phyloP scores from a whole-genome alignment of 2,113 vertebrate species.

The Trematocara variabile region DNA sequence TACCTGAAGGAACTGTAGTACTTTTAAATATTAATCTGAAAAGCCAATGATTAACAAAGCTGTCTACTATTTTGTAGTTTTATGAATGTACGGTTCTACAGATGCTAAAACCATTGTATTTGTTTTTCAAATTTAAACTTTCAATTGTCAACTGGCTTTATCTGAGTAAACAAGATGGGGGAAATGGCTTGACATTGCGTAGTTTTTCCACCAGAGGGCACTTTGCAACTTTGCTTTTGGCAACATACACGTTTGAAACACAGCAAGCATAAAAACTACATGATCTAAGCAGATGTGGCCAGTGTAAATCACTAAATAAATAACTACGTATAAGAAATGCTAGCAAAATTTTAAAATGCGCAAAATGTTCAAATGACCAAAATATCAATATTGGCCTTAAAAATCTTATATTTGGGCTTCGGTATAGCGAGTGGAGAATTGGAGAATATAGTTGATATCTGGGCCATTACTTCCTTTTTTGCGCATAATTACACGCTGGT shows the following conservation, averaged over 20 bases:
- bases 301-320: neutral
- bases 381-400: neutral
- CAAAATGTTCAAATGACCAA: neutral
- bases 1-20: neutral
- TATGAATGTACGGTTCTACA: neutral
- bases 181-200: fast-evolving
- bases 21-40: neutral
- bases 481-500: fast-evolving
- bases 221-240: neutral
- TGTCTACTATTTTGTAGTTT: neutral
- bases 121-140: neutral
- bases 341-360: neutral
- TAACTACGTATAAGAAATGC: fast-evolving
- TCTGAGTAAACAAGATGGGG: neutral
- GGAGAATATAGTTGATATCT: neutral
- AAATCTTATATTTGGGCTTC: neutral
- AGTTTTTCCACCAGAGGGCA: neutral
- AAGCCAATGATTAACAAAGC: neutral
- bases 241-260: neutral
- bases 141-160: neutral
- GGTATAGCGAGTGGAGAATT: neutral
- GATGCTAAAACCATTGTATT: neutral
- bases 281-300: neutral
- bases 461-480: neutral
- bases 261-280: neutral